Percentiles rank a stretch among this genome's conserved stretches.
These are phyloP conservation scores for Lymantria dispar DNA, from an alignment of 2,888 invertebrate species.

Conservation along the genomic window DNA sequence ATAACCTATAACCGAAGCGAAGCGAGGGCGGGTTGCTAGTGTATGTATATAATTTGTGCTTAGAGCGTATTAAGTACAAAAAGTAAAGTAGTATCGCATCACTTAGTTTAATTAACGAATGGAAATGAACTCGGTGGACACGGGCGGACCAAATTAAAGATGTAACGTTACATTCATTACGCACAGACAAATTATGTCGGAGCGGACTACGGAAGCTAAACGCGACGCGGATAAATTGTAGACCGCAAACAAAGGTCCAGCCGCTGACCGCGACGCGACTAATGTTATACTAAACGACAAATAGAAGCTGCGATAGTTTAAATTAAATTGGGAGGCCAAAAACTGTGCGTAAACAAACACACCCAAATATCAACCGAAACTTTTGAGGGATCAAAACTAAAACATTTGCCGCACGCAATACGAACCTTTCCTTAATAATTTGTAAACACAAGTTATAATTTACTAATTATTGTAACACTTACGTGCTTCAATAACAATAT, in stretches of 20 bases:
- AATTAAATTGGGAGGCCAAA: slow-evolving; percentile 78
- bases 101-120: slow-evolving; percentile 59
- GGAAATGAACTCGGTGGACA: slow-evolving; percentile 54
- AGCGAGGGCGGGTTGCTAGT: no score
- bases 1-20: no score
- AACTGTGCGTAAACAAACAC: slow-evolving; percentile 75
- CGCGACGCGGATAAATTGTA: slow-evolving; percentile 55
- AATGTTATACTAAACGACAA: slow-evolving; percentile 77
- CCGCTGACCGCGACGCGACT: slow-evolving; percentile 60
- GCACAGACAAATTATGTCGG: slow-evolving; percentile 61
- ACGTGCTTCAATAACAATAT: no score
- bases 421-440: slow-evolving; percentile 52
- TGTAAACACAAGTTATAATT: slow-evolving; percentile 2
- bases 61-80: slow-evolving; percentile 11
- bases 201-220: slow-evolving; percentile 56
- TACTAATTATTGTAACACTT: background rate
- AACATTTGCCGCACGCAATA: slow-evolving; percentile 61
- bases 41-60: no score
- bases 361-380: slow-evolving; percentile 52
- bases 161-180: slow-evolving; percentile 65
- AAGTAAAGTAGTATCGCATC: slow-evolving; percentile 41
- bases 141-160: slow-evolving; percentile 69
- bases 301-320: slow-evolving; percentile 78
- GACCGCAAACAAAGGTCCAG: slow-evolving; percentile 65
- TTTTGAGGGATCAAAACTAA: slow-evolving; percentile 59